These are phyloP conservation scores for Listrodromus nycthemerus DNA, from an alignment of 2,888 invertebrate species.

Conservation along the genomic window DNA sequence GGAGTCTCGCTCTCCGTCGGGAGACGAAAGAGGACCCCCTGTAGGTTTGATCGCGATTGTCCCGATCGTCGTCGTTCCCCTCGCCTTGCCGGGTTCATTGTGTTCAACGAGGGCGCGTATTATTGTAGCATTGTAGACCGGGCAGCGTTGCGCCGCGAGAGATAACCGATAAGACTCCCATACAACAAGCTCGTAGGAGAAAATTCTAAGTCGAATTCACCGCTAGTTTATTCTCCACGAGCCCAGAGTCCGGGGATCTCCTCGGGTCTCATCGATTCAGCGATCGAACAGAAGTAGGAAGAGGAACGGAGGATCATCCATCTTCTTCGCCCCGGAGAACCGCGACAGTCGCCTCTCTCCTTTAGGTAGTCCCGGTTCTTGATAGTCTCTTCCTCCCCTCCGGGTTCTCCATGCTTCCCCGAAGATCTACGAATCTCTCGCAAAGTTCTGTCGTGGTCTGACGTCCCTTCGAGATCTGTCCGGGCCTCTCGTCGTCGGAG, in stretches of 20 bases:
- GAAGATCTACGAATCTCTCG: constrained; percentile 57
- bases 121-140: constrained; percentile 49
- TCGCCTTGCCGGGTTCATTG: constrained; percentile 52
- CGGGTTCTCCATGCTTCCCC: constrained; percentile 16
- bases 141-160: constrained; percentile 42
- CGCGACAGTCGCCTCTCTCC: constrained; percentile 25
- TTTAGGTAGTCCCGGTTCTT: constrained; percentile 4
- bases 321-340: constrained; percentile 51
- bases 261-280: constrained; percentile 8
- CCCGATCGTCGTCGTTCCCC: constrained; percentile 49
- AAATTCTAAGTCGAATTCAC: background rate
- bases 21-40: constrained; percentile 3
- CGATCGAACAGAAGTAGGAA: constrained; percentile 27
- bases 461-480: constrained; percentile 58
- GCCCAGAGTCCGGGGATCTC: constrained; percentile 24
- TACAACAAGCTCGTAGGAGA: background rate
- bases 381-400: constrained; percentile 24
- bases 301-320: constrained; percentile 53
- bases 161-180: constrained; percentile 62
- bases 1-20: constrained; percentile 8
- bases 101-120: constrained; percentile 55
- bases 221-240: background rate
- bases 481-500: constrained; percentile 39
- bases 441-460: constrained; percentile 45
- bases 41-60: constrained; percentile 62